Percentiles rank a stretch among this genome's conserved stretches.
These are phyloP conservation scores for Stichodactyla helianthus DNA, from an alignment of 64 coral and sea anemone species.

Conservation along the genomic window DNA sequence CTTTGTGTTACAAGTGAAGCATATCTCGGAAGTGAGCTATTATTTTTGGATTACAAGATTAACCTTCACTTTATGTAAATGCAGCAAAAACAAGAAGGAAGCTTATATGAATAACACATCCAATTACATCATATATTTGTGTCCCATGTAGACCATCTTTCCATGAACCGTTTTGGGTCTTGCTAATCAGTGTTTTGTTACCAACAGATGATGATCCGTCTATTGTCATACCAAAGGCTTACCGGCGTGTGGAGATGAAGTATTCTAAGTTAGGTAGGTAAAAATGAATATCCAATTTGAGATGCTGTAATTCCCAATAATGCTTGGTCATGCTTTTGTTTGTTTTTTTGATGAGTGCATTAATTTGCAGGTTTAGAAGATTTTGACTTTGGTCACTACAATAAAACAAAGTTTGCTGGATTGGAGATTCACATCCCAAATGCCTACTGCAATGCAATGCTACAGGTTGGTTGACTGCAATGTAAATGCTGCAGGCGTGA, in stretches of 20 bases:
- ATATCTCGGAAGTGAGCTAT: too few relatives aligned
- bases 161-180: background rate
- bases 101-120: too few relatives aligned
- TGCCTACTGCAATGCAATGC: constrained; percentile 97
- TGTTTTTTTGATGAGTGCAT: background rate
- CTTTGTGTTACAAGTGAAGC: too few relatives aligned
- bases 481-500: too few relatives aligned
- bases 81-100: too few relatives aligned
- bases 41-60: too few relatives aligned
- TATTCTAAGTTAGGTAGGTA: constrained; percentile 75
- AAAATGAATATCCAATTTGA: background rate
- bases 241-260: constrained; percentile 82
- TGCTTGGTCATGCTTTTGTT: background rate
- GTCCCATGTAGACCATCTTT: too few relatives aligned
- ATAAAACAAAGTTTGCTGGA: constrained; percentile 94
- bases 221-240: constrained; percentile 76
- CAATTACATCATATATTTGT: too few relatives aligned
- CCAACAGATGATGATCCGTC: constrained; percentile 57
- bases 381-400: constrained; percentile 98
- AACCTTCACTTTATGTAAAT: too few relatives aligned
- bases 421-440: constrained; percentile 98
- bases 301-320: too few relatives aligned
- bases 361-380: constrained; percentile 78
- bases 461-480: constrained; percentile 52
- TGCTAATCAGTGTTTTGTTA: background rate